Evolutionary conservation across 1,140 invertebrate species (phyloP), one percentile per base, ranked within the genome.

Genomic region (Ylistrum balloti): DNA sequence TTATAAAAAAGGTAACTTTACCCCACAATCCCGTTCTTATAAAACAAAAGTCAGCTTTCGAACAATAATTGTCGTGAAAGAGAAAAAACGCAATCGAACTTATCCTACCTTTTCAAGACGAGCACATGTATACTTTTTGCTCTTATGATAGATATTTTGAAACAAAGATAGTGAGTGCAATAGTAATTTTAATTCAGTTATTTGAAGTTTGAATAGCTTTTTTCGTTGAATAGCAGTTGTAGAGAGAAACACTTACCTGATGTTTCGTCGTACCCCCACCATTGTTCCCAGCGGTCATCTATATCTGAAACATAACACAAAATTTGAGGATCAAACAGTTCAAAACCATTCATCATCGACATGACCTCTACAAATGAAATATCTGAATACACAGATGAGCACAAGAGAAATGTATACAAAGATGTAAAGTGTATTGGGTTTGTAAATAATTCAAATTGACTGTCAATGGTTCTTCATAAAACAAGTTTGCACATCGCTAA

Each of bases 241-340:
- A 74, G 28, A 74, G n/a, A 28, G 15, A 74, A 74, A 0, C 17
- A 74, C 56, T 74, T 74, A 74, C 56, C 56, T 74, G 56, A 74
- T 3, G 56, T 74, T 28, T n/a, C 22, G n/a, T 74, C 56, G 17
- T 74, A 74, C 56, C 56, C 56, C 56, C 56, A 74, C 56, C 56
- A 74, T 28, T 74, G 56, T 74, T 74, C 56, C 56, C 56, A 74
- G 1, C 56, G 56, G 22, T 74, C 56, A n/a, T 74, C 56, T 74
- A 74, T 74, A 74, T 74, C 56, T 74, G 56, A 17, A 74, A 74
- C n/a, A 74, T n/a, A 74, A 74, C n/a, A 74, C n/a, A 5, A 74
- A 28, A 28, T 9, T 3, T 28, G 13, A 28, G 22, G 56, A 74
- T 74, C 56, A 74, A 74, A 74, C 56, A 28, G 56, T 74, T 74